These are phyloP conservation scores for Aptenodytes patagonicus DNA, from an alignment of 2,113 vertebrate genomes.

Conservation along the genomic window DNA sequence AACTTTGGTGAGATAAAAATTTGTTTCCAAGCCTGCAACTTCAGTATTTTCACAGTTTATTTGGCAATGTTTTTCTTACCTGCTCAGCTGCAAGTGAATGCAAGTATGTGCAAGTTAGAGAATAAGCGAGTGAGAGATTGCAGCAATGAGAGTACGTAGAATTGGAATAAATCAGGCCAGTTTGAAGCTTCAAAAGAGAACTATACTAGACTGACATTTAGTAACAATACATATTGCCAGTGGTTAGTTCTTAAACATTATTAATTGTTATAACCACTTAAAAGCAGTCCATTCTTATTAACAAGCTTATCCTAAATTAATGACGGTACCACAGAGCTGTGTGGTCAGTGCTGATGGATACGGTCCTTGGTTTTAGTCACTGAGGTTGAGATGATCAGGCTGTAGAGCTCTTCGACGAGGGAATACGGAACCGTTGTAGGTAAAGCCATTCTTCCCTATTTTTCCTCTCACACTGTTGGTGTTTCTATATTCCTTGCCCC, in stretches of 20 bases:
- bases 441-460: background rate
- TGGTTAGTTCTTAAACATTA: background rate
- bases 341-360: background rate
- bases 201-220: background rate
- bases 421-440: background rate
- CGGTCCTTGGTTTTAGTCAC: background rate
- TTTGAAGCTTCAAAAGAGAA: background rate
- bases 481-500: background rate
- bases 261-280: background rate
- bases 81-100: background rate
- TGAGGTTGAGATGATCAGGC: background rate
- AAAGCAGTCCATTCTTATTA: background rate
- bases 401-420: background rate
- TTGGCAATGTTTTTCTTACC: background rate
- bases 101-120: background rate
- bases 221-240: background rate
- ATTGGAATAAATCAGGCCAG: background rate
- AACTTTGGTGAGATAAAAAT: background rate
- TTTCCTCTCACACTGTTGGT: background rate
- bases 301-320: background rate
- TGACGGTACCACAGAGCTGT: background rate
- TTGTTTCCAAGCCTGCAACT: background rate
- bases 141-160: background rate
- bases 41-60: background rate
- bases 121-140: background rate